Base-by-base conservation (phyloP, 1,140 invertebrate species). In the Belonocnema kinseyi region DNA sequence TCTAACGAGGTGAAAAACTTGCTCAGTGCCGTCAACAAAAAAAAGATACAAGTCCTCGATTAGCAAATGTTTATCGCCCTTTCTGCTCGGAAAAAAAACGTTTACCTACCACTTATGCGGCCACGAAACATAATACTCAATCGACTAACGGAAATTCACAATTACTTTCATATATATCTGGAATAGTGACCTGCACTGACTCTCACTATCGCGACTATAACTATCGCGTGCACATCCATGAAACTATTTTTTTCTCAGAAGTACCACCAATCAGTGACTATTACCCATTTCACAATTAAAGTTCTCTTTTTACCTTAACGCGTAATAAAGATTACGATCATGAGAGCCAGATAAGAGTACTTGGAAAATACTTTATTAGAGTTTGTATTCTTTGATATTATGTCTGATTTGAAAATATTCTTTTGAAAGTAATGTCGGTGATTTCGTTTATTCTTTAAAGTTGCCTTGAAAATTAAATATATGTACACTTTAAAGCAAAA, bases 11-110 rank as follows among this genome's bases (percentile, higher is more conserved):
- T 46, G 58, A 66, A 66, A 66, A 66, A 66, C 21, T 66, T 26
- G 58, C 61, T 66, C 13, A 16, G n/a, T 66, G 16, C 33, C 26
- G 61, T 26, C 61, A 66, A 66, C 26, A 33, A 66, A 33, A 40
- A 21, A 40, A 66, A 7, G n/a, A 66, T 33, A 66, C 61, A 66
- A 66, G 26, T 66, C 26, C 61, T 66, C 61, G 61, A 66, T 66
- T 66, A 66, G 61, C 61, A 33, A 66, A 66, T 66, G 61, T 16
- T 66, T 66, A 66, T 66, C 61, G 61, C 61, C 61, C 61, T 66
- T 40, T 6, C 26, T 40, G 61, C 33, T 33, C 61, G 61, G 61
- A 14, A 33, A 40, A 66, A 66, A 66, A 46, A 14, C 40, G 14
- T 66, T 66, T 66, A 66, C 61, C 61, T 33, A 66, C 58, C 61